phyloP scores from a whole-genome alignment of 2,113 vertebrate genomes.

The Chionis minor region DNA sequence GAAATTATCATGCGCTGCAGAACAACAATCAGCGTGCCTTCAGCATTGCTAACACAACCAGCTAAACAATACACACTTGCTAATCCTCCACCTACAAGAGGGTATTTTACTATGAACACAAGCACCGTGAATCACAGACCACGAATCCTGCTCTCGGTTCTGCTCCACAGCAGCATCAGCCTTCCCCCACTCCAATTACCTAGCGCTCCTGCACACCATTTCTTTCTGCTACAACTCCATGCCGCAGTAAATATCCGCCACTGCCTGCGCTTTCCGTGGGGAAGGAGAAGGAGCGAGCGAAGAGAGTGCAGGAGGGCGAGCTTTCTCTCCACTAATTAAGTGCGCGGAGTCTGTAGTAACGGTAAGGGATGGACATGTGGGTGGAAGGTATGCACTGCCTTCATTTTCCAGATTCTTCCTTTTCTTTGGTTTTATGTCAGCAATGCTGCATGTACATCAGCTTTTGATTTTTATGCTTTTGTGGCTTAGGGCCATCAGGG shows the following conservation, averaged over 20 bases:
- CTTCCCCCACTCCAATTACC: neutral
- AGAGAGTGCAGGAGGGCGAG: neutral
- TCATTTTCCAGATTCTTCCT: conserved; percentile 22
- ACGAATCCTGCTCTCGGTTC: neutral
- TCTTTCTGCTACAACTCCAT: neutral
- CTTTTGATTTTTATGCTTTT: conserved; percentile 42
- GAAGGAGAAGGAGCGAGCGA: neutral
- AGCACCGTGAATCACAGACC: neutral
- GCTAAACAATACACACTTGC: neutral
- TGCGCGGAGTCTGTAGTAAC: neutral
- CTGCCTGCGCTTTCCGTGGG: neutral
- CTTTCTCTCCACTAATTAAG: neutral
- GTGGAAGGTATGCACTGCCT: neutral
- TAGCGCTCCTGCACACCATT: neutral
- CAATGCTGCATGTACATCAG: neutral
- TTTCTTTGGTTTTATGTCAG: conserved; percentile 18
- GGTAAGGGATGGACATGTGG: neutral
- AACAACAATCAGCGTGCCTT: neutral
- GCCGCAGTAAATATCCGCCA: neutral
- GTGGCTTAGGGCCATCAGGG: conserved; percentile 31
- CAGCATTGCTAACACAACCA: neutral
- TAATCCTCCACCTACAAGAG: neutral
- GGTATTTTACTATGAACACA: neutral
- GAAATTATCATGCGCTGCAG: neutral
- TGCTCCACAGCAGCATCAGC: neutral